Base-by-base conservation (phyloP, 2,113 vertebrate genomes). In the Ia io region DNA sequence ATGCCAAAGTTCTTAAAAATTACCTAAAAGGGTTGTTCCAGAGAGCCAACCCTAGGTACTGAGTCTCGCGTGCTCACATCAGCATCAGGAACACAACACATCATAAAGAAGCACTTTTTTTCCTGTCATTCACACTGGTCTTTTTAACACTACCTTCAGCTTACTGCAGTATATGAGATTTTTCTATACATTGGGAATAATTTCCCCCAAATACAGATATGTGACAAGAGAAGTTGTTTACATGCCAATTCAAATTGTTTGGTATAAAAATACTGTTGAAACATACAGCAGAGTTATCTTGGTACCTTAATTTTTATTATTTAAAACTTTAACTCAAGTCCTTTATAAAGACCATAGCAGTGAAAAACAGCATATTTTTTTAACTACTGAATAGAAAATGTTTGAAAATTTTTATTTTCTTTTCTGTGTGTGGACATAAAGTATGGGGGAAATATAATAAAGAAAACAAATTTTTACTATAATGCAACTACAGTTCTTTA, bases 1-100 rank as follows among this genome's bases (percentile, higher is more conserved):
- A 99, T 83, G 94, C 98, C 91, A 99, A 99, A 98, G 98, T 99
- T 70, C 98, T 99, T 96, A 99, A 99, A 96, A 99, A 98, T 3
- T 44, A 35, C 84, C 92, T n/a, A 90, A 97, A 99, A 20, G 67
- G 67, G 35, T 99, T 99, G 93, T 99, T 99, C 93, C 99, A 99
- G 98, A 98, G 98, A 98, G 99, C 99, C 5, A 98, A 94, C 98
- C 98, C 95, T 99, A 98, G 99, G 96, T 92, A 95, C 97, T 97
- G 97, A 97, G 96, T 97, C 97, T 92, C 97, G 61, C 22, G 16
- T 89, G 94, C 80, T 88, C 83, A 56, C 97, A 95, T 88, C 88
- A 65, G 95, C 83, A 97, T 94, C 93, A 96, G 93, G 93, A 97
- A 90, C 59, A 95, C 95, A 92, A 96, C 97, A 97, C 97, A 96